Conservation (phyloP, 2,797 vertebrate species). For the Carcharodon carcharias region DNA sequence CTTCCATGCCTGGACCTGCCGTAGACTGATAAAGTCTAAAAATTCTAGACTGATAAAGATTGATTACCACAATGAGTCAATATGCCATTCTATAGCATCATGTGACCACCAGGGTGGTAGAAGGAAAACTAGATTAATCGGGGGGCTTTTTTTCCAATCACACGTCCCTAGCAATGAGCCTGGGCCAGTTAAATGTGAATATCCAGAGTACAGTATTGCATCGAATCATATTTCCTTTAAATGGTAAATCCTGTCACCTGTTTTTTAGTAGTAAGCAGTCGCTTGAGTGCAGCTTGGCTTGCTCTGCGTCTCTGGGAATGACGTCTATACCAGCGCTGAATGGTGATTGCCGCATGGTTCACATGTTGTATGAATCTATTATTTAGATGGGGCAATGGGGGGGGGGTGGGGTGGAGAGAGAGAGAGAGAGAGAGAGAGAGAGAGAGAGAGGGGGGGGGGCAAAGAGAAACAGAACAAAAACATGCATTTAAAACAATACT, state of each 20-base stretch:
- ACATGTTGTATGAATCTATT: slow-evolving; percentile 85
- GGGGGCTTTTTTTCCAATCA: too few species aligned
- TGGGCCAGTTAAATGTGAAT: not conserved
- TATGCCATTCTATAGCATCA: not conserved
- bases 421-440: not conserved
- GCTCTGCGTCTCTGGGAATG: slow-evolving; percentile 53
- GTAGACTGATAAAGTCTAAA: not conserved
- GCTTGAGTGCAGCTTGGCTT: slow-evolving; percentile 51
- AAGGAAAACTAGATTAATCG: not conserved
- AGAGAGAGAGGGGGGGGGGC: not conserved
- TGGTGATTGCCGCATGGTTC: slow-evolving; percentile 75
- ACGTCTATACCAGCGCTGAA: slow-evolving; percentile 85
- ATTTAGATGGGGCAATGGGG: not conserved
- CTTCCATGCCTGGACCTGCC: not conserved
- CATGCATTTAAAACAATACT: not conserved
- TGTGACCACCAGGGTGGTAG: not conserved
- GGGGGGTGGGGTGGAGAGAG: not conserved
- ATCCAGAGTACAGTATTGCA: not conserved
- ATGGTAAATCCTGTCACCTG: slow-evolving; percentile 59
- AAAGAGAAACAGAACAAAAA: not conserved
- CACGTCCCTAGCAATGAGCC: not conserved
- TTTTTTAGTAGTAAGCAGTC: slow-evolving; percentile 59
- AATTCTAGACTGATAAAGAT: too few species aligned
- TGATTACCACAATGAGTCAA: not conserved
- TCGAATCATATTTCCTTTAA: not conserved